These are phyloP conservation scores for Lathamus discolor DNA, from an alignment of 2,113 vertebrate genomes.

Conservation along the genomic window DNA sequence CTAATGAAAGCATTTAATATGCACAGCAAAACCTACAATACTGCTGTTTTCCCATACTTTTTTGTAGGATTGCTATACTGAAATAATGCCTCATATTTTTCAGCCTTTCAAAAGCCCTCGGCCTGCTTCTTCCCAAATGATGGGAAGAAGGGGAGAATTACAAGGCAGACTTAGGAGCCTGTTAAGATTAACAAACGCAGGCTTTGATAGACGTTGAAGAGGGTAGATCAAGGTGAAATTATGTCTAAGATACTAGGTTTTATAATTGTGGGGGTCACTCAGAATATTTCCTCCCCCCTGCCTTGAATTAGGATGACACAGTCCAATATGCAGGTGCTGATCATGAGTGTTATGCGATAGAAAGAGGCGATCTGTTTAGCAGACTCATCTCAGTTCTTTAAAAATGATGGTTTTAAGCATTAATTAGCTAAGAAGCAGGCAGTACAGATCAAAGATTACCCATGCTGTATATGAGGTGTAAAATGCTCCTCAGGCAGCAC, in stretches of 20 bases:
- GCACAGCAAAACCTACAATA: not conserved
- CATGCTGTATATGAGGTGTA: not conserved
- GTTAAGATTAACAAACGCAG: not conserved
- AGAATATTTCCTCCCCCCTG: not conserved
- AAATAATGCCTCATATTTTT: not conserved
- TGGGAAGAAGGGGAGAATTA: not conserved
- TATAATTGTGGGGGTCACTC: not conserved
- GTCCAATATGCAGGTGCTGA: not conserved
- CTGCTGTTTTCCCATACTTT: not conserved
- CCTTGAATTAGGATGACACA: not conserved
- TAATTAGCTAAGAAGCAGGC: conserved; percentile 29
- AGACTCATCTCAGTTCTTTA: not conserved
- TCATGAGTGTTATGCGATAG: not conserved
- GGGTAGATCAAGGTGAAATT: not conserved
- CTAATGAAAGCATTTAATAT: not conserved
- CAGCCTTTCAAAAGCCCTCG: not conserved
- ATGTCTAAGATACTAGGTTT: not conserved
- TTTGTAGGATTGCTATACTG: not conserved
- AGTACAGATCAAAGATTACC: conserved; percentile 2
- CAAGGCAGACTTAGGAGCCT: not conserved
- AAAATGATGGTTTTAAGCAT: not conserved
- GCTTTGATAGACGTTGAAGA: not conserved
- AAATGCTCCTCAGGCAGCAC: not conserved
- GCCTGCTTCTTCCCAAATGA: not conserved
- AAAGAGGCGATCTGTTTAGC: conserved; percentile 8